Evolutionary conservation across 2,797 vertebrate genomes (phyloP), one percentile per base, ranked within the genome.

Genomic region (Mycteria americana): DNA sequence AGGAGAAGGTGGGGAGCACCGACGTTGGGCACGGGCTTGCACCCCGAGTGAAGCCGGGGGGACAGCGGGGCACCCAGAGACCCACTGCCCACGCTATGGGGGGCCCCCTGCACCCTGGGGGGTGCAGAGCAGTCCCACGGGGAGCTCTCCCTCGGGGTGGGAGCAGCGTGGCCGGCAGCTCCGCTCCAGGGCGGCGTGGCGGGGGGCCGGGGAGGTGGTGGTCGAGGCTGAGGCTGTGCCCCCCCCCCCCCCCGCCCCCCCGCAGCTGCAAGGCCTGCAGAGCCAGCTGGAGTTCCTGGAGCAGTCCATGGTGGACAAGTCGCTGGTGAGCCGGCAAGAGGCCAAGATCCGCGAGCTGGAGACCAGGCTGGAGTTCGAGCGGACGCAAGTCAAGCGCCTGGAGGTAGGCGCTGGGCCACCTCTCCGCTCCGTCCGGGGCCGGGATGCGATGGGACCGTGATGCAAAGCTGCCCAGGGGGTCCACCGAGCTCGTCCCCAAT

Each of bases 301-400:
- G 94, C 99, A 99, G 94, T 99, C 99, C 95, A 99, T 99, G 99
- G 99, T 99, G 98, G 99, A 99, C 96, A 99, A 99, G 97, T 99
- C 99, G 1, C 97, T 99, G 7, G 99, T 99, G 95, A 99, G 99
- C 97, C 98, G 99, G 56, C 99, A 99, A 92, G 99, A 99, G 94
- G 99, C 99, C 92, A 99, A 99, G 98, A 99, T 99, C 97, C 99
- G 99, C 0, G 99, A 99, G 97, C 98, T 99, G 95, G 99, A 99
- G 97, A 99, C 98, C 51, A 99, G 99, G 93, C 98, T 99, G 95
- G 99, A 99, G 98, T 99, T 99, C 6, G 99, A 99, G 96, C 99
- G 98, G 98, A 99, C 99, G 0, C 99, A 99, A 98, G 99, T 99
- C 97, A 99, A 99, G 97, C 99, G 99, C 77, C 97, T 99, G 88